These are phyloP conservation scores for Lobophora halterata DNA, from an alignment of 2,888 invertebrate species.

Conservation along the genomic window DNA sequence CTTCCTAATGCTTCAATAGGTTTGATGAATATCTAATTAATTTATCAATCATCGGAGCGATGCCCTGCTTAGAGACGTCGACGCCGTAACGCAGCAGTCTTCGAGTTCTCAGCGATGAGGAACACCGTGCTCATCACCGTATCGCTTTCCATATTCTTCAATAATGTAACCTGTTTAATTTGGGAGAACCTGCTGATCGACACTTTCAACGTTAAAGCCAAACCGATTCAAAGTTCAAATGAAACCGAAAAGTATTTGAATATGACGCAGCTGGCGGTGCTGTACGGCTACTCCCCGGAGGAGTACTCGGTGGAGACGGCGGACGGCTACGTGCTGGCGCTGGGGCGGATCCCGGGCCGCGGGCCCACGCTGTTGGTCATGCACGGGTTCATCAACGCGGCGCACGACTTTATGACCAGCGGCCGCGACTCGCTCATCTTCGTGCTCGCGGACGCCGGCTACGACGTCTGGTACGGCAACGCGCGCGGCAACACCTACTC, in stretches of 20 bases:
- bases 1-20: too few species aligned
- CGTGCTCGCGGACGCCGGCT: slow-evolving; percentile 80
- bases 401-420: slow-evolving; percentile 86
- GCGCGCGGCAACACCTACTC: slow-evolving; percentile 85
- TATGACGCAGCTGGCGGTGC: slow-evolving; percentile 23
- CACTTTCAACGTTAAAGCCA: not conserved
- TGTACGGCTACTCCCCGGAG: slow-evolving; percentile 21
- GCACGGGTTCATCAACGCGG: slow-evolving; percentile 86
- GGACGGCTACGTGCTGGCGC: slow-evolving; percentile 35
- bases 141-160: not conserved
- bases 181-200: slow-evolving; percentile 10
- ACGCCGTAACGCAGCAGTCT: too few species aligned
- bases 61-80: too few species aligned
- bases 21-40: too few species aligned
- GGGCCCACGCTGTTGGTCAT: slow-evolving; percentile 81
- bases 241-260: slow-evolving; percentile 21
- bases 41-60: too few species aligned
- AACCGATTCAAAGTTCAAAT: not conserved
- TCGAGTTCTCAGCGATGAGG: too few species aligned
- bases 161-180: not conserved
- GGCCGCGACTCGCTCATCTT: slow-evolving; percentile 77
- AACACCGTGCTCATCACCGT: not conserved
- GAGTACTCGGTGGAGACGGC: slow-evolving; percentile 29
- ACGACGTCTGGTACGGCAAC: slow-evolving; percentile 89
- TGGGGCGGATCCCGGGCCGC: slow-evolving; percentile 27